A percentile compares a stretch with the other conserved stretches of the same genome.
These are phyloP conservation scores for Tetrax tetrax DNA, from an alignment of 2,113 vertebrate genomes.

Conservation along the genomic window DNA sequence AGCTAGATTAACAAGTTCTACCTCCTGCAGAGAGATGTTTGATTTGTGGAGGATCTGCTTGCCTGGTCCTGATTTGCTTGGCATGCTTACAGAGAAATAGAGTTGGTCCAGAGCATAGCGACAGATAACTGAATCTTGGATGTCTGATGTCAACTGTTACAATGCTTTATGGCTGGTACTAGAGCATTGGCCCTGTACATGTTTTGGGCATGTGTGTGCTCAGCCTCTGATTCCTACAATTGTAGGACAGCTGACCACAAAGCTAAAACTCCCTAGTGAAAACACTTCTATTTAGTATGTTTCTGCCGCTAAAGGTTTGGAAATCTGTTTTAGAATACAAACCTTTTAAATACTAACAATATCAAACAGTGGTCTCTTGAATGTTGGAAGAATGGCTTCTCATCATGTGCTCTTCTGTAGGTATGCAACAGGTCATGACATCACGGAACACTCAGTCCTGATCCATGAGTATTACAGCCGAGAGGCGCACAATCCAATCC, in stretches of 20 bases:
- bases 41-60: background rate
- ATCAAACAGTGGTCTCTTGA: background rate
- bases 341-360: background rate
- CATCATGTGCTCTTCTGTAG: slow-evolving; percentile 60
- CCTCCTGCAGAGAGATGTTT: background rate
- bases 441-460: slow-evolving; percentile 96
- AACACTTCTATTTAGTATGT: background rate
- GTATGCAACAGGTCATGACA: slow-evolving; percentile 98
- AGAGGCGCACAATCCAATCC: slow-evolving; percentile 94
- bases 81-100: background rate
- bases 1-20: background rate
- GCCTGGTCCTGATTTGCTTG: background rate
- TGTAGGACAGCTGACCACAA: background rate
- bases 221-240: background rate
- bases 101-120: background rate
- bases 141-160: background rate
- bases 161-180: background rate
- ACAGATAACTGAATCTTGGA: background rate
- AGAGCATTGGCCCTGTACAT: too few species aligned
- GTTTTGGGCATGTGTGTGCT: background rate
- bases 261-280: background rate
- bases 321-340: background rate
- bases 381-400: background rate
- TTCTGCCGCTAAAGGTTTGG: background rate
- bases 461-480: slow-evolving; percentile 99